These are phyloP conservation scores for Cyanoliseus patagonus DNA, from an alignment of 2,113 vertebrate genomes.

Conservation along the genomic window DNA sequence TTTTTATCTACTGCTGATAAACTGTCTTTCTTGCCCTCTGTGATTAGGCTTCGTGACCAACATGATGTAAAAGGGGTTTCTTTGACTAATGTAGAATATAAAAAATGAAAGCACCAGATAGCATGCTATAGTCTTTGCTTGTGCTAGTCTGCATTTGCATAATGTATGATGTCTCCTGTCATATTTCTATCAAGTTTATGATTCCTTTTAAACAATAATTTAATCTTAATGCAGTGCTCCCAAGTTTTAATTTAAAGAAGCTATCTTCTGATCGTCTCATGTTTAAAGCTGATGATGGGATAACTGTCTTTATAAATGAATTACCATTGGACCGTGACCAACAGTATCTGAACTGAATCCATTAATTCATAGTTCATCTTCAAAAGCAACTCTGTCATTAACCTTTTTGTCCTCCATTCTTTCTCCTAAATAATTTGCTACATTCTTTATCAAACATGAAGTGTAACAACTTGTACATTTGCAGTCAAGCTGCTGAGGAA, in stretches of 20 bases:
- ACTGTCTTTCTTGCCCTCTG: neutral
- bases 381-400: conserved; percentile 47
- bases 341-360: neutral
- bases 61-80: neutral
- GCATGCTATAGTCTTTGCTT: neutral
- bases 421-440: neutral
- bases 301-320: conserved; percentile 47
- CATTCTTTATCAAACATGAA: conserved; percentile 20
- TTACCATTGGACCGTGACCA: conserved; percentile 16
- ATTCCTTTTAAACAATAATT: conserved; percentile 47
- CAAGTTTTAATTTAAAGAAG: conserved; percentile 36
- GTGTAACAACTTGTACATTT: neutral
- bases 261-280: conserved; percentile 4
- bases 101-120: neutral
- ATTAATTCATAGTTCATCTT: conserved; percentile 47
- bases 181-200: neutral
- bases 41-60: neutral
- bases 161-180: neutral
- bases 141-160: neutral
- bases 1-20: neutral
- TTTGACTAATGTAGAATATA: neutral
- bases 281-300: conserved; percentile 43
- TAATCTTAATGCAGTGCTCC: conserved; percentile 1
- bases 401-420: conserved; percentile 34
- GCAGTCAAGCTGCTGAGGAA: neutral